phyloP scores from a whole-genome alignment of 30 jellyfish, hydroid and myxozoan genomes.

The Aurelia sp. region DNA sequence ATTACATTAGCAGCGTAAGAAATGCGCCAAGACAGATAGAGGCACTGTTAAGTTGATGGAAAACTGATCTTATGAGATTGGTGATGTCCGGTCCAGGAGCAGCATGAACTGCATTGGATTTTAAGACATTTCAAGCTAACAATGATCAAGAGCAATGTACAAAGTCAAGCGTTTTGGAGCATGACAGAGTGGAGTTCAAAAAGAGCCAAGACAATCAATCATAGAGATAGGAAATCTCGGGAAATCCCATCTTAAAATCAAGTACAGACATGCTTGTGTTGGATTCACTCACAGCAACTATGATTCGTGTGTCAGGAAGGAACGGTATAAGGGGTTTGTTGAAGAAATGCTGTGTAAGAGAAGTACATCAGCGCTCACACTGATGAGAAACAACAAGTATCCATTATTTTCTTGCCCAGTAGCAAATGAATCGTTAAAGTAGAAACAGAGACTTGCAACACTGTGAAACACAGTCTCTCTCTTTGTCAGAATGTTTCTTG shows the following conservation, averaged over 20 bases:
- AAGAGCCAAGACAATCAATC: background rate
- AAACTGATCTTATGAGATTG: too few species aligned
- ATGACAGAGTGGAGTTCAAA: too few species aligned
- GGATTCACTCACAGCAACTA: too few species aligned
- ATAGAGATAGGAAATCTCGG: conserved; percentile 33
- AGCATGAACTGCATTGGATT: background rate
- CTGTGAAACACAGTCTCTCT: background rate
- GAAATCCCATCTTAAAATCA: conserved; percentile 33
- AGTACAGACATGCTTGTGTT: background rate
- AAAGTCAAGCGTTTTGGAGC: too few species aligned
- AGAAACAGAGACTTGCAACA: background rate
- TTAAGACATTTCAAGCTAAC: background rate
- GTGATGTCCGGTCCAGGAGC: conserved; percentile 29
- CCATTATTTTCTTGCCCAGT: conserved; percentile 5
- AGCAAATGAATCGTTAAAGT: conserved; percentile 1
- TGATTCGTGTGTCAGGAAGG: too few species aligned
- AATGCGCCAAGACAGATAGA: too few species aligned
- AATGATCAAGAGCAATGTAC: background rate
- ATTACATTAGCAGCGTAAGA: too few species aligned
- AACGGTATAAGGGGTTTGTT: background rate
- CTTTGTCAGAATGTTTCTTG: conserved; percentile 32
- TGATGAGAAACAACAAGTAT: background rate
- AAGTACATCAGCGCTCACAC: background rate
- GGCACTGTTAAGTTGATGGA: too few species aligned
- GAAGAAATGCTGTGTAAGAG: conserved; percentile 1